Evolutionary conservation across 2,888 invertebrate genomes (phyloP), one percentile per base, ranked within the genome.

Genomic region (Dynastes hyllus): DNA sequence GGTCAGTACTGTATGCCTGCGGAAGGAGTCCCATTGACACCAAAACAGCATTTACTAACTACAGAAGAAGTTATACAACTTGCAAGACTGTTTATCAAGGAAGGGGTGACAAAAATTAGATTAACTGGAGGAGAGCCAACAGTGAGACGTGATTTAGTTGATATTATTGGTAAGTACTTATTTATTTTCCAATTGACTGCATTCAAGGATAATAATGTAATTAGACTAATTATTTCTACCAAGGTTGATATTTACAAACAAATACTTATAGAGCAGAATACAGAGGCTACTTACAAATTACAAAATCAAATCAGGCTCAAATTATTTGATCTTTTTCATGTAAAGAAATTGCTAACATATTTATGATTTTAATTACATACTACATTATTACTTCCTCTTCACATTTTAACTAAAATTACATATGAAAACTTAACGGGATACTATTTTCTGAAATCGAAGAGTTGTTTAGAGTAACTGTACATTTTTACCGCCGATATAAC

Each of bases 1-100:
- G 98, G 98, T 90, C 93, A 94, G 84, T 99, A 99, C 89, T 99
- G 99, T 89, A 99, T 99, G 99, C 99, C 99, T 8, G 95, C 94
- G 61, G 97, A 97, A 87, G 99, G 99, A 65, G 96, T 98, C 77
- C 90, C 93, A 77, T 90, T 99, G 82, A 94, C 97, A 67, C 92
- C 95, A 78, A 94, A 94, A 83, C 88, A 92, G 8, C 91, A 94
- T 81, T 90, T 99, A 81, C 90, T 99, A 77, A 93, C 93, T 27
- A 93, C 94, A 4, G 93, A 93, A 66, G 99, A 99, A 91, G 93
- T 98, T 81, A 87, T 95, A 79, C 91, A 92, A 75, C 88, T 98
- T 81, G 95, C 96, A 11, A 91, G 92, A 82, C 90, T 98, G 81
- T 98, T 99, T 91, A 96, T 97, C 4, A 90, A 92, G 79, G 93